Evolutionary conservation across 2,888 invertebrate genomes (phyloP), one percentile per base, ranked within the genome.

Genomic region (Seira sanloemensis): DNA sequence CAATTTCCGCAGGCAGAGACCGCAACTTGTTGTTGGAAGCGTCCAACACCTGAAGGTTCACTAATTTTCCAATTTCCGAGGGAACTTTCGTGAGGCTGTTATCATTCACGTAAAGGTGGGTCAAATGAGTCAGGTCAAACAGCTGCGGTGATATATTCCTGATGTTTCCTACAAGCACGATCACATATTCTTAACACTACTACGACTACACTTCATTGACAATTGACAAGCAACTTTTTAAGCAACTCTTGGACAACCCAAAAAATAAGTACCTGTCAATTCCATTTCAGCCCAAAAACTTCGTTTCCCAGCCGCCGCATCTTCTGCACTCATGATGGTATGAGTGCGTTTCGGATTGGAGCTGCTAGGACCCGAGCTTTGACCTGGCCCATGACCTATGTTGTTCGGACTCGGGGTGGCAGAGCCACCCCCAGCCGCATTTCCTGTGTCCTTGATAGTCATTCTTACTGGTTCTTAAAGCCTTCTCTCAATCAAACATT

Each of bases 11-110:
- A 87, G 99, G 99, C 92, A 99, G 93, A 91, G 96, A 96, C 88
- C 98, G 94, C 90, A 99, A 93, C 92, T 98, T 98, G 93, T 99
- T 99, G 91, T 95, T 95, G 89, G 98, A 98, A 90, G 98, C 93
- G 93, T 99, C 99, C 89, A 99, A 93, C 87, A 95, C 94, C 90
- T 96, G 95, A 88, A 99, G 93, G 92, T 96, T 96, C 86, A 93
- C 93, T 90, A 99, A 93, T 90, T 94, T 94, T 90, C 94, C 95
- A 90, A 99, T 97, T 91, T 99, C 98, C 26, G 96, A 93, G 84
- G 99, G 98, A 91, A 99, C 93, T 91, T 97, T 94, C 90, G 96
- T 94, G 90, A 99, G 93, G 91, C 95, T 95, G 93, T 99, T 99
- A 93, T 98, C 97, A 92, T 98, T 98, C 91, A 99, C 93, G 93